Conservation (phyloP, 2,888 invertebrate genomes). For the Octonoba sinensis region DNA sequence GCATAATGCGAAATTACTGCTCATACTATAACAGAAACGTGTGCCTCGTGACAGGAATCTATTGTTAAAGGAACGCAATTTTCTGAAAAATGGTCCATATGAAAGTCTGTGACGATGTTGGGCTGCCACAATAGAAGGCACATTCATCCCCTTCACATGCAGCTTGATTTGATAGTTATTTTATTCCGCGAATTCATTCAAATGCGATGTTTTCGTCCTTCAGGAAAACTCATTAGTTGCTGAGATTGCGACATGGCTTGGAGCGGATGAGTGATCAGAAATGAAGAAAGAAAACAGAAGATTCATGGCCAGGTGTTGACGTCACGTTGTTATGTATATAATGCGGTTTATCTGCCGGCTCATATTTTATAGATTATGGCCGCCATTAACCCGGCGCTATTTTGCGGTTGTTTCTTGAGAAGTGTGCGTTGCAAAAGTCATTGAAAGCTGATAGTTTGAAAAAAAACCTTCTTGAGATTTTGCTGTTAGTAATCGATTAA, state of each 20-base stretch:
- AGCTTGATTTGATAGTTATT: constrained; percentile 42
- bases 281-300: constrained; percentile 24
- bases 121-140: constrained; percentile 36
- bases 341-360: neutral
- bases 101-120: constrained; percentile 2
- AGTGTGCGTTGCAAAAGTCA: no score
- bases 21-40: no score
- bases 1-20: no score
- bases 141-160: constrained; percentile 6
- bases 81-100: constrained; percentile 13
- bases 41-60: neutral
- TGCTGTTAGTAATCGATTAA: no score
- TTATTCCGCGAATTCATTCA: constrained; percentile 33
- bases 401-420: neutral
- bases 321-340: constrained; percentile 17
- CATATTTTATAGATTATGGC: neutral
- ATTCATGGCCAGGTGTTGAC: constrained; percentile 41
- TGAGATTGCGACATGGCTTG: constrained; percentile 34
- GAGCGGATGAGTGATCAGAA: constrained; percentile 25
- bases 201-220: constrained; percentile 29
- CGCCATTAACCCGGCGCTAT: neutral
- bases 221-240: constrained; percentile 40
- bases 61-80: constrained; percentile 11
- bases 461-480: no score
- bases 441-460: no score